phyloP scores from a whole-genome alignment of 2,113 vertebrate genomes.

The Helogale parvula region DNA sequence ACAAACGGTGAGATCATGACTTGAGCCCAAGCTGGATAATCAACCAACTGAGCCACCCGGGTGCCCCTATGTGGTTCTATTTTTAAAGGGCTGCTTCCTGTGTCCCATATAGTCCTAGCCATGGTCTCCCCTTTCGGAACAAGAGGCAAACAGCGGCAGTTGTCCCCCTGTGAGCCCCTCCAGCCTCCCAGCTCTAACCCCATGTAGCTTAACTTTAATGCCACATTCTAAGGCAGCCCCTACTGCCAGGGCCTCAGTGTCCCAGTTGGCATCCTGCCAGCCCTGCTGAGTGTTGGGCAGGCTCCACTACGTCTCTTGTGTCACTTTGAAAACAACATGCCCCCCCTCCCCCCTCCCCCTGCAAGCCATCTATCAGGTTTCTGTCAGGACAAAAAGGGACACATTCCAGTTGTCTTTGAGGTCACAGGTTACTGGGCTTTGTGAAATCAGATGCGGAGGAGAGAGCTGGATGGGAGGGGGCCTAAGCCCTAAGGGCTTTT shows the following conservation, averaged over 20 bases:
- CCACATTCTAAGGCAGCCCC: not conserved
- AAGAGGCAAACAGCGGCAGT: not conserved
- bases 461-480: not conserved
- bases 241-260: not conserved
- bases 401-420: slow-evolving; percentile 12
- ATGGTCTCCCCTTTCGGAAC: not conserved
- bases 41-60: not conserved
- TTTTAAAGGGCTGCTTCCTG: not conserved
- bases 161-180: not conserved
- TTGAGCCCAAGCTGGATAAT: not conserved
- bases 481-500: not conserved
- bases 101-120: not conserved
- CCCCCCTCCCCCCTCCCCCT: not conserved
- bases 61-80: not conserved
- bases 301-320: slow-evolving; percentile 55
- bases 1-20: not conserved
- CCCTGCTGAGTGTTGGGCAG: not conserved
- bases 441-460: not conserved
- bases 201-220: not conserved
- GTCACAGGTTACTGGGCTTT: slow-evolving; percentile 44
- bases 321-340: slow-evolving; percentile 69
- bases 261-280: slow-evolving; percentile 54
- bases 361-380: slow-evolving; percentile 29
- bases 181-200: not conserved
- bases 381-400: slow-evolving; percentile 63